Evolutionary conservation across 2,797 vertebrate genomes (phyloP).

Genomic region (Pristis pectinata): DNA sequence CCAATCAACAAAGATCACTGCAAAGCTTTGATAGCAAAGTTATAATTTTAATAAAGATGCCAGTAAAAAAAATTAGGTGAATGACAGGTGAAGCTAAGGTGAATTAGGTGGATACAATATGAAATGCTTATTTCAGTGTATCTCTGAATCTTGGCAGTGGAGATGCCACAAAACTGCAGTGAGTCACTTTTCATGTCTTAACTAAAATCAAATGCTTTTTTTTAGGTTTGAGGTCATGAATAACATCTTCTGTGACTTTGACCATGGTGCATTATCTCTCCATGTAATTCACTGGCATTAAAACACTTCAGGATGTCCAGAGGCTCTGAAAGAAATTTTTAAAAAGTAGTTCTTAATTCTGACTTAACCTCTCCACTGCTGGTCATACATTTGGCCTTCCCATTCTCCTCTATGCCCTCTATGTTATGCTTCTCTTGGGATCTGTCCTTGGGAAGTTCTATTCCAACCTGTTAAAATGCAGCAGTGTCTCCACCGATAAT

Average conservation of each 20-base stretch:
- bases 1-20: background rate
- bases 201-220: background rate
- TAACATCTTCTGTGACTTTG: conserved; percentile 21
- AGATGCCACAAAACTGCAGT: background rate
- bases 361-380: background rate
- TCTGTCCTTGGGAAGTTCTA: background rate
- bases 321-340: background rate
- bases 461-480: background rate
- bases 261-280: background rate
- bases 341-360: background rate
- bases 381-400: background rate
- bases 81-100: too few relatives aligned
- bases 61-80: background rate
- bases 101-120: background rate
- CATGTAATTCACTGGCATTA: conserved; percentile 23
- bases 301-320: background rate
- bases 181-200: background rate
- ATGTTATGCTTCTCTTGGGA: background rate
- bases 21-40: background rate
- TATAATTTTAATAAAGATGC: background rate
- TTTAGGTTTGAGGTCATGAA: conserved; percentile 12
- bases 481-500: background rate
- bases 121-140: background rate
- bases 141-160: background rate
- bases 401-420: background rate